Conservation (phyloP, 2,113 vertebrate species). For the Amblyornis subalaris region DNA sequence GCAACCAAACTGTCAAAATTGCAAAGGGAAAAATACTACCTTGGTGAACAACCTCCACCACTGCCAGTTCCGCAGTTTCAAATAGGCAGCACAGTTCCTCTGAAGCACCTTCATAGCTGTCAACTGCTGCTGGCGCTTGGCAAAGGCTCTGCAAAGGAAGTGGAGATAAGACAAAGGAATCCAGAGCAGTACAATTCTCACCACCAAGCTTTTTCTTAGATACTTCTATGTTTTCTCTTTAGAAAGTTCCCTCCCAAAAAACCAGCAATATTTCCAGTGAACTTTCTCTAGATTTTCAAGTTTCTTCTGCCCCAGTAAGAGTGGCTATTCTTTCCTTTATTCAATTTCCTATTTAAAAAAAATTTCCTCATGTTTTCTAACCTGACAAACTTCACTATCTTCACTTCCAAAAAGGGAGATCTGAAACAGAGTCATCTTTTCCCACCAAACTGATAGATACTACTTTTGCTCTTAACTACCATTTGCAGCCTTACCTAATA, state of each 20-base stretch:
- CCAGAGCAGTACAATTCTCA: not conserved
- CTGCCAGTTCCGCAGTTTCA: conserved; percentile 98
- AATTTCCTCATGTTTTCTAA: not conserved
- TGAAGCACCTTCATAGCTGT: conserved; percentile 98
- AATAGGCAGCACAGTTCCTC: conserved; percentile 97
- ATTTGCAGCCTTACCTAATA: not conserved
- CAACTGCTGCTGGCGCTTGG: conserved; percentile 93
- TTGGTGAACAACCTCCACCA: conserved; percentile 99
- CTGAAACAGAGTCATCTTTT: not conserved
- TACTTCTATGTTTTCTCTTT: not conserved
- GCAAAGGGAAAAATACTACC: conserved; percentile 64
- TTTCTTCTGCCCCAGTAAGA: not conserved
- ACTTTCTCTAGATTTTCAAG: not conserved
- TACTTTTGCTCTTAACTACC: not conserved
- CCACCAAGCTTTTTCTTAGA: not conserved
- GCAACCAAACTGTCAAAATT: not conserved
- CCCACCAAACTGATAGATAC: not conserved
- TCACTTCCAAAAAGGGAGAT: not conserved
- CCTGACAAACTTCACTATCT: not conserved
- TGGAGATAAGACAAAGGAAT: not conserved
- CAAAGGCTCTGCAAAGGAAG: conserved; percentile 82
- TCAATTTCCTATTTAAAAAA: not conserved
- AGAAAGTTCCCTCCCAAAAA: not conserved
- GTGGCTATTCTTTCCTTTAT: not conserved
- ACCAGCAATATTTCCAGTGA: not conserved